Evolutionary conservation across 2,888 invertebrate species (phyloP).

Genomic region (Dichetophora obliterata): DNA sequence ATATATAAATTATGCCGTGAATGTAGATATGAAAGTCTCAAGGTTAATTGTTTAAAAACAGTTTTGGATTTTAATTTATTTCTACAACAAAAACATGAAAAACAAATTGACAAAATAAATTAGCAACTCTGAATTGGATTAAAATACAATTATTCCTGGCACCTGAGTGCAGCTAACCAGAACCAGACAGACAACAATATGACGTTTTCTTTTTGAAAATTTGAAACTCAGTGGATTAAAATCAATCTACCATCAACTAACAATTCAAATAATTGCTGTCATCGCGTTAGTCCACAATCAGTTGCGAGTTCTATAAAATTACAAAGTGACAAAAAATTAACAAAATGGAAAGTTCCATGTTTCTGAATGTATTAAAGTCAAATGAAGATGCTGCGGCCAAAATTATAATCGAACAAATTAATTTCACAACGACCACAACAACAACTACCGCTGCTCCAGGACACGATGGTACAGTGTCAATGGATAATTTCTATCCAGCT

Average conservation of each 20-base stretch:
- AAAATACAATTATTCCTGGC: neutral
- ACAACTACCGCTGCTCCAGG: conserved; percentile 54
- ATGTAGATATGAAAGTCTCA: conserved; percentile 16
- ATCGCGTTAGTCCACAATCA: neutral
- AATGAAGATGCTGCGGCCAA: neutral
- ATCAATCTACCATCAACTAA: neutral
- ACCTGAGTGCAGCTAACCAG: neutral
- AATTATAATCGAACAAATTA: neutral
- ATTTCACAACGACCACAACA: neutral
- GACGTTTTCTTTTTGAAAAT: neutral
- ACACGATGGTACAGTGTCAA: conserved; percentile 64
- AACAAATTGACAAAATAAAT: neutral
- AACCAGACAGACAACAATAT: neutral
- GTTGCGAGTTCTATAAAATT: neutral
- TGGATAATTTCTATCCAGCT: conserved; percentile 91
- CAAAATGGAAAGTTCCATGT: conserved; percentile 27
- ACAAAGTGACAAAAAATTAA: neutral
- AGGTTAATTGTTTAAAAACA: conserved; percentile 2
- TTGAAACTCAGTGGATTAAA: neutral
- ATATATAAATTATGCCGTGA: neutral
- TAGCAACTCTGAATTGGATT: no score
- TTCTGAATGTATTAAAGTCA: neutral
- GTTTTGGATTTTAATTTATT: no score
- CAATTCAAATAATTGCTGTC: neutral
- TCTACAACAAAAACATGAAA: neutral